Conservation (phyloP, 2,888 invertebrate genomes). For the Dicyrtoma fusca region DNA sequence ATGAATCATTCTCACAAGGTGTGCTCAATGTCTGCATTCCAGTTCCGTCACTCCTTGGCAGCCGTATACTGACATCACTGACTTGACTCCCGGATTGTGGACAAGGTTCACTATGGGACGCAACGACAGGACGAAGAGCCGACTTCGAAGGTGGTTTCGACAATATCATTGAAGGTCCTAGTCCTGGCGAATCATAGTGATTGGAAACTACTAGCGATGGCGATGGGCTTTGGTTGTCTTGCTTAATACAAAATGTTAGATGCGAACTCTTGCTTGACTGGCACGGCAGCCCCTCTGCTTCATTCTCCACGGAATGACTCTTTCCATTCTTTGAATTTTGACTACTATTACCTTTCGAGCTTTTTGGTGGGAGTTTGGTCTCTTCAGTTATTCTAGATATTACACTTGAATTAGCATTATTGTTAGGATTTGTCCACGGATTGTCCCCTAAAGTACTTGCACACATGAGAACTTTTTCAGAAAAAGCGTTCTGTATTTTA, state of each 20-base stretch:
- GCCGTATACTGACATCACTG: slow-evolving; percentile 26
- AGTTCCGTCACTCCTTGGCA: slow-evolving; percentile 29
- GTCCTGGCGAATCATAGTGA: slow-evolving; percentile 1
- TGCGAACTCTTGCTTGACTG: neutral
- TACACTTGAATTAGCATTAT: slow-evolving; percentile 45
- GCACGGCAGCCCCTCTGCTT: slow-evolving; percentile 8
- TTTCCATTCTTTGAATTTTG: slow-evolving; percentile 50
- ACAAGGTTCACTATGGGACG: neutral
- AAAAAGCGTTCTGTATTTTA: slow-evolving; percentile 31
- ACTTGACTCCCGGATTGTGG: slow-evolving; percentile 2
- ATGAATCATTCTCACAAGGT: slow-evolving; percentile 41
- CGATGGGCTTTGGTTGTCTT: slow-evolving; percentile 7
- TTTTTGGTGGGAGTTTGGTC: slow-evolving; percentile 46
- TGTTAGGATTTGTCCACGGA: slow-evolving; percentile 49
- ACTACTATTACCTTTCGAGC: slow-evolving; percentile 43
- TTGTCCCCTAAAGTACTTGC: slow-evolving; percentile 43
- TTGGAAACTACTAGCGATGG: neutral
- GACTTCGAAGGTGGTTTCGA: slow-evolving; percentile 24
- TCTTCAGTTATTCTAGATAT: slow-evolving; percentile 48
- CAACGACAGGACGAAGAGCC: slow-evolving; percentile 28
- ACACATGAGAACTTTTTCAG: slow-evolving; percentile 35
- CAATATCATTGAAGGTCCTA: slow-evolving; percentile 8
- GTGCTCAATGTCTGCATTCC: slow-evolving; percentile 27
- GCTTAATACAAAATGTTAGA: neutral
- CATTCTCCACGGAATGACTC: slow-evolving; percentile 32